Evolutionary conservation across 2,888 invertebrate genomes (phyloP), one percentile per base, ranked within the genome.

Genomic region (Branchipolynoe longqiensis): DNA sequence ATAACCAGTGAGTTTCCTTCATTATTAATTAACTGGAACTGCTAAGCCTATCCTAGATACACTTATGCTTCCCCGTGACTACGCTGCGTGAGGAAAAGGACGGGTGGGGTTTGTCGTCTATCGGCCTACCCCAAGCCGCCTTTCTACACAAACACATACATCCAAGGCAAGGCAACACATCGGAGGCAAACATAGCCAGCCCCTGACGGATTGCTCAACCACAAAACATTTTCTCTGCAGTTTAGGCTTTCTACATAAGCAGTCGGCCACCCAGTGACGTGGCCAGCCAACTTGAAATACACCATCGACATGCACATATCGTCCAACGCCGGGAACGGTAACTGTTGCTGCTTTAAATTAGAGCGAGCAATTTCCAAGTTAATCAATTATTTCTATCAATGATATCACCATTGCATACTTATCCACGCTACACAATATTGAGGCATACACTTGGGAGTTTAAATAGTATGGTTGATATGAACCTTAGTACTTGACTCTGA

Each of bases 351-450:
- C 18, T 18, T 18, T 12, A 8, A 12, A 12, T 48, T 48, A 48
- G 18, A 8, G 18, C 8, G 48, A 48, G 8, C 8, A 18, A 18
- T 12, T 48, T 18, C 18, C 48, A 8, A 48, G 8, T 48, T 48
- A 48, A 48, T 12, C 48, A 48, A 48, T n/a, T n/a, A n/a, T n/a
- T n/a, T n/a, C n/a, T n/a, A n/a, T 36, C 69, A 36, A 69, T 38
- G 69, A 38, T 38, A 22, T 69, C 38, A 69, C 69, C 38, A 38
- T 69, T 14, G 33, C 2, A 36, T 38, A 69, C 18, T 31, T 31
- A 2, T 62, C 36, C 38, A 69, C 69, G n/a, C 69, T 69, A 28
- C n/a, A 62, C 69, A 69, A 69, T 69, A 69, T 69, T 69, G 33
- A 69, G 6, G 69, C 22, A 33, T 69, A 69, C 69, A 69, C 18